These are phyloP conservation scores for Hoplostethus atlanticus DNA, from an alignment of 2,797 vertebrate species.

Conservation along the genomic window DNA sequence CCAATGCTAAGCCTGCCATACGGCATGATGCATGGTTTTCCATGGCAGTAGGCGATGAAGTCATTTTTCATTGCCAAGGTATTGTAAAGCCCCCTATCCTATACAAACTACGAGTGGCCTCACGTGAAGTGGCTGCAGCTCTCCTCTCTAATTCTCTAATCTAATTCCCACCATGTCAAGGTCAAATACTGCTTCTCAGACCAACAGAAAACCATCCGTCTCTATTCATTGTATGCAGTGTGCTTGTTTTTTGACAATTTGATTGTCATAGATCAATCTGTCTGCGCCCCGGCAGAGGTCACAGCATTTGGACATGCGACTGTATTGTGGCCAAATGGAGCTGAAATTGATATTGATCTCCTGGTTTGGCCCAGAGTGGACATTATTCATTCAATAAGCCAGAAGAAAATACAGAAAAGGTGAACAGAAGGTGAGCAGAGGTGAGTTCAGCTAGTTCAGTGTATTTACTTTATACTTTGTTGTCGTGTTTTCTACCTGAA, in stretches of 20 bases:
- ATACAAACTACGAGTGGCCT: conserved; percentile 31
- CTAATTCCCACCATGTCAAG: conserved; percentile 33
- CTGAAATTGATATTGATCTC: conserved; percentile 71
- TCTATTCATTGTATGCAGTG: conserved; percentile 34
- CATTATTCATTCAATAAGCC: conserved; percentile 62
- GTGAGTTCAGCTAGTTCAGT: neutral
- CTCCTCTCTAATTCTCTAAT: neutral
- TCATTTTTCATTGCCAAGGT: conserved; percentile 33
- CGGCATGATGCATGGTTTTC: conserved; percentile 6
- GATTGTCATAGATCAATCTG: conserved; percentile 69
- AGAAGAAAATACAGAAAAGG: conserved; percentile 42
- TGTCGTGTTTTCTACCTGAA: neutral
- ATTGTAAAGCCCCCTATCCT: neutral
- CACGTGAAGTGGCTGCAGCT: conserved; percentile 16
- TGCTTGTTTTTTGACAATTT: conserved; percentile 37
- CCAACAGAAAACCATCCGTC: conserved; percentile 34
- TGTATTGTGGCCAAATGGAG: conserved; percentile 64
- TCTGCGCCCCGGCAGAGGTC: conserved; percentile 52
- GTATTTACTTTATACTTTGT: neutral
- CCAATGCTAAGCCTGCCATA: neutral
- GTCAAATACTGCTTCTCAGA: conserved; percentile 36
- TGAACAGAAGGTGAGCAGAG: conserved; percentile 23
- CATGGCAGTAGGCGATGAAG: conserved; percentile 13
- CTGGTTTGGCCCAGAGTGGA: conserved; percentile 53
- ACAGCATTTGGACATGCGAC: conserved; percentile 27